Conservation (phyloP, 2,113 vertebrate species). For the Craseonycteris thonglongyai region DNA sequence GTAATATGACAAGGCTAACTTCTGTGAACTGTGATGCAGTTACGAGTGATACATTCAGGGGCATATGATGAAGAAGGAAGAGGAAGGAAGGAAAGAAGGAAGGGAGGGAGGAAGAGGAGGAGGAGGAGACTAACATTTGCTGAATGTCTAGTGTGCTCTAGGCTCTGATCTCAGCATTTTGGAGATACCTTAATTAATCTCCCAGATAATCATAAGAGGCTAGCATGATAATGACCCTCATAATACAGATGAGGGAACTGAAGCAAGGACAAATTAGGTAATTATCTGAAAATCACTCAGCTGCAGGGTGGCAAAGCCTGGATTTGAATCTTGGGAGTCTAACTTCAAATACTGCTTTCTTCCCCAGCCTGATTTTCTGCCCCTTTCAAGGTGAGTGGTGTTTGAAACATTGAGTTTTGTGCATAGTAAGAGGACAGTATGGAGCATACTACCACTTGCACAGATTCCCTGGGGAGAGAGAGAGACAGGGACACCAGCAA, state of each 20-base stretch:
- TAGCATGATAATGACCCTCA: neutral
- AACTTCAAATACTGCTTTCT: neutral
- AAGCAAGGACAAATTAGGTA: neutral
- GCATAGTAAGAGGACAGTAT: neutral
- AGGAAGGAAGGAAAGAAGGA: neutral
- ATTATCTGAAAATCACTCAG: neutral
- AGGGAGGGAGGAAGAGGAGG: neutral
- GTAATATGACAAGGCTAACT: neutral
- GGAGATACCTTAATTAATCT: neutral
- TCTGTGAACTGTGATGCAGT: neutral
- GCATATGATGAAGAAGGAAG: neutral
- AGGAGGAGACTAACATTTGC: neutral
- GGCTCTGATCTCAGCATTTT: neutral
- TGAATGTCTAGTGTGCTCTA: neutral
- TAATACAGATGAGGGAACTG: neutral
- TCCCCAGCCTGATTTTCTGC: neutral
- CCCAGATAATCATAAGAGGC: neutral
- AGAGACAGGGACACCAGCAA: neutral
- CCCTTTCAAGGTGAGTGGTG: neutral
- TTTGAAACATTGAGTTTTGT: neutral
- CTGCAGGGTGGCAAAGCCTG: neutral
- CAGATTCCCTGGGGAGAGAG: neutral
- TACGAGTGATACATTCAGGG: neutral
- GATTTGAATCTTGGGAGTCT: neutral
- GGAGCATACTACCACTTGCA: neutral